These are phyloP conservation scores for Epizoanthus fatuus DNA, from an alignment of 92 coral and sea anemone genomes.

Conservation along the genomic window DNA sequence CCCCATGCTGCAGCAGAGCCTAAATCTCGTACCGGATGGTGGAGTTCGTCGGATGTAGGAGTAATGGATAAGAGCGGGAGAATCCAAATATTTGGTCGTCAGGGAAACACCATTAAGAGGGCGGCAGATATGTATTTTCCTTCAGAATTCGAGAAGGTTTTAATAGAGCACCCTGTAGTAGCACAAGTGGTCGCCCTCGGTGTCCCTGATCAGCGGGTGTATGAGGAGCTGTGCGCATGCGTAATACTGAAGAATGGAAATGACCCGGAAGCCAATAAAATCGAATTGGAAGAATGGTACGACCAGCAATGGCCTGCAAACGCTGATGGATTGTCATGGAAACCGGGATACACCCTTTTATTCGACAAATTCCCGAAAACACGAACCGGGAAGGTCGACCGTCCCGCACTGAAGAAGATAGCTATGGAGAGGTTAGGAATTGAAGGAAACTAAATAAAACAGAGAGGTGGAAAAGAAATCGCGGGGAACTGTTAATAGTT, in stretches of 20 bases:
- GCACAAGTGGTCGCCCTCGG: slow-evolving; percentile 49
- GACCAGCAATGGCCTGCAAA: slow-evolving; percentile 12
- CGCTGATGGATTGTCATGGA: slow-evolving; percentile 25
- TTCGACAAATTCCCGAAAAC: slow-evolving; percentile 46
- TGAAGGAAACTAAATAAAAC: not conserved
- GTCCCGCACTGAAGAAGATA: slow-evolving; percentile 13
- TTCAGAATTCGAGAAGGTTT: slow-evolving; percentile 38
- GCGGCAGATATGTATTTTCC: slow-evolving; percentile 49
- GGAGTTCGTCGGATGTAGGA: slow-evolving; percentile 44
- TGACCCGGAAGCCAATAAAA: not conserved
- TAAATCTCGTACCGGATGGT: slow-evolving; percentile 56
- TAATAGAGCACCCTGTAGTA: slow-evolving; percentile 47
- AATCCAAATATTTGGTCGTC: slow-evolving; percentile 60
- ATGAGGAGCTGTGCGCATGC: slow-evolving; percentile 68
- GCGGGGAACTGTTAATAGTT: too few relatives aligned
- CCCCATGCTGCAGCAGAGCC: not conserved
- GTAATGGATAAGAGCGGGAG: slow-evolving; percentile 36
- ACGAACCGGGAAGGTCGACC: slow-evolving; percentile 49
- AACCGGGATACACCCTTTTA: slow-evolving; percentile 47
- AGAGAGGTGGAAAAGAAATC: too few relatives aligned
- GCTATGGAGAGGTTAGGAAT: slow-evolving; percentile 35
- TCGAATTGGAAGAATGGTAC: slow-evolving; percentile 53
- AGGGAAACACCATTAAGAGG: slow-evolving; percentile 43
- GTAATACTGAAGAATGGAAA: slow-evolving; percentile 44
- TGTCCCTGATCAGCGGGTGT: slow-evolving; percentile 70